Conservation (phyloP, 2,113 vertebrate genomes). For the Bungarus multicinctus region DNA sequence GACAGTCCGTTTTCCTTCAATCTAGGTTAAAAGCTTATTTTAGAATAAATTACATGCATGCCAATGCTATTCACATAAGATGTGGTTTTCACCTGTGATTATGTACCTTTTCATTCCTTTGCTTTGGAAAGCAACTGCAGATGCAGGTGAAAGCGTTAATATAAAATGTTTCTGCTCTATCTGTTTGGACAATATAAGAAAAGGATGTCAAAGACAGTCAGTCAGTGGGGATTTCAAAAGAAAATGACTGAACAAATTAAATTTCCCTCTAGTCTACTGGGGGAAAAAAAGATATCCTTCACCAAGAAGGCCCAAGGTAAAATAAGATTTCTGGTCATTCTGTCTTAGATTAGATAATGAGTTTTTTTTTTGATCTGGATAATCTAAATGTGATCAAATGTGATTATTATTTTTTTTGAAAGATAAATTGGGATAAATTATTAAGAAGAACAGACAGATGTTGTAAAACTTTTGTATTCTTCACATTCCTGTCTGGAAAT, state of each 20-base stretch:
- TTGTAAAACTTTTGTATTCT: background rate
- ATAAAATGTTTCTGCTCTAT: background rate
- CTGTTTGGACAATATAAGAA: background rate
- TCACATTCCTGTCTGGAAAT: background rate
- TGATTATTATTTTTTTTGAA: background rate
- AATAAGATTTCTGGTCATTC: slow-evolving; percentile 23
- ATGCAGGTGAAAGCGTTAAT: background rate
- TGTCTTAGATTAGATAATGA: background rate
- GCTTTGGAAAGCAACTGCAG: slow-evolving; percentile 10
- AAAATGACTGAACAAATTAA: slow-evolving; percentile 14
- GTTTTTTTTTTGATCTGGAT: background rate
- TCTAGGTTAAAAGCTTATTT: background rate
- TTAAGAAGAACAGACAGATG: background rate
- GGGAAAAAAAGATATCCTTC: slow-evolving; percentile 8
- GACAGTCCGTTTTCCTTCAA: background rate
- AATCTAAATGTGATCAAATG: background rate
- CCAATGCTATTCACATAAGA: background rate
- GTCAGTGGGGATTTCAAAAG: background rate
- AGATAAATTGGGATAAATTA: background rate
- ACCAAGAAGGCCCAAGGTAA: background rate
- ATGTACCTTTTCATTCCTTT: background rate
- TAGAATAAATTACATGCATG: background rate
- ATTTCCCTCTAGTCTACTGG: background rate
- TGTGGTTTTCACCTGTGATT: background rate
- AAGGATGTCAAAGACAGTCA: background rate